Percentiles rank a stretch among this genome's conserved stretches.
Conservation (phyloP, 1,140 invertebrate genomes). For the Drosophila kurseongensis region DNA sequence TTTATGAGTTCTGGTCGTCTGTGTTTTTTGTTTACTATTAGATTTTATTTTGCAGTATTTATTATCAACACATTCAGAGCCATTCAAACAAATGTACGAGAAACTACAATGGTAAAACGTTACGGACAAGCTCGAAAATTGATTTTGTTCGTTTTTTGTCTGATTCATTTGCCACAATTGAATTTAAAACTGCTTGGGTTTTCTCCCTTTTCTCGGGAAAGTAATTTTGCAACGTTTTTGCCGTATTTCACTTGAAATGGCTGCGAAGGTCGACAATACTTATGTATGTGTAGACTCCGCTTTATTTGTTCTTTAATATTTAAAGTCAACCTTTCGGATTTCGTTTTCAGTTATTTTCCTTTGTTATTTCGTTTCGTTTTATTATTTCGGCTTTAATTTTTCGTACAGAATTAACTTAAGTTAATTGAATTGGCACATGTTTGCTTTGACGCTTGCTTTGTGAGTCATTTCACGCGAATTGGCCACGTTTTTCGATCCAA, state of each 20-base stretch:
- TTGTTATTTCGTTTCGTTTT: conserved; percentile 18
- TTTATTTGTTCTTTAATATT: conserved; percentile 67
- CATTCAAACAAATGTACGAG: conserved; percentile 16
- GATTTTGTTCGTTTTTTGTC: conserved; percentile 46
- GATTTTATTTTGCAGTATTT: conserved; percentile 10
- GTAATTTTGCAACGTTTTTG: conserved; percentile 64
- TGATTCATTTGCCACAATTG: conserved; percentile 52
- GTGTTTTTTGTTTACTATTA: background rate
- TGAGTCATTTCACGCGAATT: conserved; percentile 24
- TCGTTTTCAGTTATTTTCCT: conserved; percentile 43
- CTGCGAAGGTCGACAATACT: conserved; percentile 63
- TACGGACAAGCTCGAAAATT: conserved; percentile 60
- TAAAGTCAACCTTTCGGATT: conserved; percentile 53
- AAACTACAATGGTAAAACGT: conserved; percentile 33
- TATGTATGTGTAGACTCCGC: conserved; percentile 49
- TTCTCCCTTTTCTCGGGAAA: conserved; percentile 40
- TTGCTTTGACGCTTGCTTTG: conserved; percentile 18
- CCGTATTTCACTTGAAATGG: conserved; percentile 65
- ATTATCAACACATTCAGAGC: conserved; percentile 26
- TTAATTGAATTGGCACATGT: conserved; percentile 35
- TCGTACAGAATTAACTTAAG: conserved; percentile 20
- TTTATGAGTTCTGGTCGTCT: conserved; percentile 37
- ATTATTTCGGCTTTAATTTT: conserved; percentile 17
- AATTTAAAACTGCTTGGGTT: conserved; percentile 11
- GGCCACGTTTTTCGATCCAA: conserved; percentile 3